Evolutionary conservation across 2,888 invertebrate species (phyloP).

Genomic region (Lymantria dispar): DNA sequence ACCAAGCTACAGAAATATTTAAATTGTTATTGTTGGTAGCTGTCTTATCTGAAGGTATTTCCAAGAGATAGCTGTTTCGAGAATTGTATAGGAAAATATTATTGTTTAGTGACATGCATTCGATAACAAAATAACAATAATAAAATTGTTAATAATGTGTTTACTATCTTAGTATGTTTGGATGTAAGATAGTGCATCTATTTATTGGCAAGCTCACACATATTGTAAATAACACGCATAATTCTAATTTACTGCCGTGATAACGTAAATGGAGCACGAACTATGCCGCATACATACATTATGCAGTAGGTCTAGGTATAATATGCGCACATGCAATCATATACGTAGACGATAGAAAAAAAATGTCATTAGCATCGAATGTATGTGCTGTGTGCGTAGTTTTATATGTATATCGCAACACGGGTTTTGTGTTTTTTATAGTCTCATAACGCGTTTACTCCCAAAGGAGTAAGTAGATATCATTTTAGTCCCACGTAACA

Average conservation of each 20-base stretch:
- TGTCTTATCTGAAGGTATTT: not conserved
- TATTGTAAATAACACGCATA: conserved; percentile 54
- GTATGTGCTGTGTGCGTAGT: not conserved
- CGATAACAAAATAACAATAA: not conserved
- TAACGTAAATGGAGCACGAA: conserved; percentile 77
- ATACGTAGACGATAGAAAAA: conserved; percentile 49
- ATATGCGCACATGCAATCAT: conserved; percentile 71
- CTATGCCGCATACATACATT: conserved; percentile 65
- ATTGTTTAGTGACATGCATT: not conserved
- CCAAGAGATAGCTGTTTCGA: not conserved
- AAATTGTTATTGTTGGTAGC: not conserved
- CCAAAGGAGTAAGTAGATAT: too few relatives aligned
- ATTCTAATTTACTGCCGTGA: conserved; percentile 67
- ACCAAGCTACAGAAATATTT: not conserved
- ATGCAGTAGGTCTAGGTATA: conserved; percentile 32
- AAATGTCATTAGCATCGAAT: conserved; percentile 64
- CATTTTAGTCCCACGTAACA: too few relatives aligned
- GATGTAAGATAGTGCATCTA: conserved; percentile 8
- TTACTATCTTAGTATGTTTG: not conserved
- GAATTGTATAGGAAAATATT: not conserved
- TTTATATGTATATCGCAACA: not conserved
- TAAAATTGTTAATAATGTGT: not conserved
- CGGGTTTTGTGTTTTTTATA: conserved; percentile 39
- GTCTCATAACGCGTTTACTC: conserved; percentile 1
- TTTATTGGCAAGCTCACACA: conserved; percentile 48